These are phyloP conservation scores for Orchesella flavescens DNA, from an alignment of 2,888 invertebrate species.

Conservation along the genomic window DNA sequence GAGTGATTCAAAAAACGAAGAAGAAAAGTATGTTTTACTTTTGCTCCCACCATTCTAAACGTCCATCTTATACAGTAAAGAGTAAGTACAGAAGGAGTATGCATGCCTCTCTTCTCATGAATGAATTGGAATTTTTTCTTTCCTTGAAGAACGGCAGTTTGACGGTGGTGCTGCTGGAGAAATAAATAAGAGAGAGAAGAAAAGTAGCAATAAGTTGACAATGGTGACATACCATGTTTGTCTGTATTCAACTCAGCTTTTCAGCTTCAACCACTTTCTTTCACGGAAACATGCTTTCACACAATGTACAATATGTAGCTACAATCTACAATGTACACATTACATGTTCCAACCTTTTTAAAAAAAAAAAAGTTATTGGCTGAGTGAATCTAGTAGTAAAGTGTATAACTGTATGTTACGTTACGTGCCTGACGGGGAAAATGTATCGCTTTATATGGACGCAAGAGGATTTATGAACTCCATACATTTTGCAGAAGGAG, in stretches of 20 bases:
- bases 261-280: conserved; percentile 42
- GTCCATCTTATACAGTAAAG: no score
- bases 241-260: conserved; percentile 43
- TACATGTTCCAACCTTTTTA: neutral
- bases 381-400: neutral
- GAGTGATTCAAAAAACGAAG: neutral
- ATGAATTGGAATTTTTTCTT: conserved; percentile 54
- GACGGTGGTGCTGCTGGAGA: conserved; percentile 13
- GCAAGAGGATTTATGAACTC: conserved; percentile 71
- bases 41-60: neutral
- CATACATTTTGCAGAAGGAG: conserved; percentile 67
- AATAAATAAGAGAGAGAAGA: conserved; percentile 16
- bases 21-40: no score
- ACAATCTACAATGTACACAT: neutral
- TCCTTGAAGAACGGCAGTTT: conserved; percentile 36
- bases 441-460: conserved; percentile 50
- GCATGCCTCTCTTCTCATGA: conserved; percentile 36
- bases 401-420: neutral
- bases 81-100: neutral
- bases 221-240: conserved; percentile 50
- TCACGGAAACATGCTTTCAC: conserved; percentile 49
- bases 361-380: conserved; percentile 25
- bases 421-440: conserved; percentile 36
- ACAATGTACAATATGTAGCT: conserved; percentile 35
- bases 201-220: conserved; percentile 54